Evolutionary conservation across 2,113 vertebrate genomes (phyloP).

Genomic region (Tragelaphus buxtoni): DNA sequence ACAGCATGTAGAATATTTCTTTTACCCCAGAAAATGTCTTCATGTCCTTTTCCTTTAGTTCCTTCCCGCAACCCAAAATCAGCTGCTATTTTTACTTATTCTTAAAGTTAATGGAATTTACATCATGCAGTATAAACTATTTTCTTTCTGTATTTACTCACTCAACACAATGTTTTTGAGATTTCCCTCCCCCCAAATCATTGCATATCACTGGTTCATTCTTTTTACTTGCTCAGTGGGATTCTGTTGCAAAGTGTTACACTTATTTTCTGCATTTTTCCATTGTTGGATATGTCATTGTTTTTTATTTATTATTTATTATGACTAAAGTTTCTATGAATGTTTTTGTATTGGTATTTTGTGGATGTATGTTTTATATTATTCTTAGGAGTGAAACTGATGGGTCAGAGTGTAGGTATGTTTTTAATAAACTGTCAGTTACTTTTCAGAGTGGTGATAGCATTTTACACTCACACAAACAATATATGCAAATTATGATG

Average conservation of each 20-base stretch:
- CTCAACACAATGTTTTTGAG: neutral
- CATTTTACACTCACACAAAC: neutral
- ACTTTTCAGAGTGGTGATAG: neutral
- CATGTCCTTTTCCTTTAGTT: neutral
- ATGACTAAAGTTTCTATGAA: neutral
- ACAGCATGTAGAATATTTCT: neutral
- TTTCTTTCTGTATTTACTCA: neutral
- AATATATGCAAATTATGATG: neutral
- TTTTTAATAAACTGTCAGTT: neutral
- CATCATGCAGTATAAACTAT: neutral
- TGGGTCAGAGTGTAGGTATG: neutral
- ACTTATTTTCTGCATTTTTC: neutral
- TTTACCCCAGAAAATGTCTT: neutral
- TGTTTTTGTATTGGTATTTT: neutral
- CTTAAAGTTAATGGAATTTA: neutral
- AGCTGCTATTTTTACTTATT: neutral
- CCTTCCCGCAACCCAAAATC: neutral
- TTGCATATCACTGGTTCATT: neutral
- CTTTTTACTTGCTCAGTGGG: neutral
- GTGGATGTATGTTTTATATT: neutral
- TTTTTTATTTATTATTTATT: neutral
- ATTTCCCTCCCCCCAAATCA: neutral
- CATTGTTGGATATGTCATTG: neutral
- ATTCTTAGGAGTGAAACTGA: neutral
- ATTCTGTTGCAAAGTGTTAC: neutral